Base-by-base conservation (phyloP, 2,113 vertebrate species). In the Sphaerodactylus townsendi region DNA sequence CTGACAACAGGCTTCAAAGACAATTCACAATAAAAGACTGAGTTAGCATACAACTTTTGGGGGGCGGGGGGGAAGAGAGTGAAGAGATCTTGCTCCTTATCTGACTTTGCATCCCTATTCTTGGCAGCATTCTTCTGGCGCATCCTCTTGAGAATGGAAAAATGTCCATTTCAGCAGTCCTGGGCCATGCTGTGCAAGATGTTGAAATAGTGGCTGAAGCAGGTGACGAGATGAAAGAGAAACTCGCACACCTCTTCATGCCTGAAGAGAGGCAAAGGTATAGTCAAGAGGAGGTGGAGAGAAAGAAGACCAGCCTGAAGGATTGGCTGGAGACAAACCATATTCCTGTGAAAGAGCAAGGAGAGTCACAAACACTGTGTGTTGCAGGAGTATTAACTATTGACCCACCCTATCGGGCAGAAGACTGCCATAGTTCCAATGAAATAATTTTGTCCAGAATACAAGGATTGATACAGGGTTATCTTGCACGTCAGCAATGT, bases 371-470 rank as follows among this genome's bases (percentile, higher is more conserved):
- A 2, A 93, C 89, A 0, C 94, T 98, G 0, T 95, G 94, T 3
- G 98, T 99, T 88, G 98, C 97, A 0, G 96, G 96, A 5, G 97
- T 96, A 23, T 93, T 99, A 77, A 98, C 92, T 1, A 93, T 99
- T 41, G 92, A 94, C 2, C 96, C 98, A 0, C 98, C 98, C 0
- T 99, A 99, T 0, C 72, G 96, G n/a, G 92, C 96, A 0, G 96
- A 97, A 21, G 96, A 98, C 92, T 99, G 98, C 93, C 96, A 81
- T 91, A 98, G 98, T 87, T 85, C 95, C 83, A 99, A 99, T 86
- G 97, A 99, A 92, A 98, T 99, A 81, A 98, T 99, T 84, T 92
- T 99, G 89, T 96, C 96, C 19, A 96, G 98, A 2, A 91, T 99
- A 68, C 98, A 98, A 89, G 96, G 93, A 79, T 93, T 99, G 37